A percentile compares a stretch with the other conserved stretches of the same genome.
Conservation (phyloP, 2,797 vertebrate species). For the Jordanella pulchra region DNA sequence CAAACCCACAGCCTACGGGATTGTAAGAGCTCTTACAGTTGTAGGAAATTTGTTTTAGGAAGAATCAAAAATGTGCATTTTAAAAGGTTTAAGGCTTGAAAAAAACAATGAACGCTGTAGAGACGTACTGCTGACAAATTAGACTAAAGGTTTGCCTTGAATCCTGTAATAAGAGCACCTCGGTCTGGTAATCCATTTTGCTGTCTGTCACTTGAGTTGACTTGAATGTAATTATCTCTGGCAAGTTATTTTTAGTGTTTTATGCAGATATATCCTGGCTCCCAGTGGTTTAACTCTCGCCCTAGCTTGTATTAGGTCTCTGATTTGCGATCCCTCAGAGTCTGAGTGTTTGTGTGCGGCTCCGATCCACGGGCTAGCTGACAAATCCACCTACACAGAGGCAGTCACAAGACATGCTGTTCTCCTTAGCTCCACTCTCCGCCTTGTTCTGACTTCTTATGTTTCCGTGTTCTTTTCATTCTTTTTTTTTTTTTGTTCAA, state of each 20-base stretch:
- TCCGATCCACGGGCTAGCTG: conserved; percentile 47
- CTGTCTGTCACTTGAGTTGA: neutral
- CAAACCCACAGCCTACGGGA: neutral
- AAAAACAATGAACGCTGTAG: neutral
- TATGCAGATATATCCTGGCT: neutral
- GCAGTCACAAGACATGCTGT: conserved; percentile 50
- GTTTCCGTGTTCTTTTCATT: neutral
- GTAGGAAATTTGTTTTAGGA: neutral
- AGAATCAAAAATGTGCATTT: conserved; percentile 21
- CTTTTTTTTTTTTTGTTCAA: neutral
- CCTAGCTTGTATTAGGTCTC: neutral
- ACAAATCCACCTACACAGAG: conserved; percentile 61
- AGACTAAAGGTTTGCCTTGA: neutral
- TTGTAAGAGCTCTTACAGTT: neutral
- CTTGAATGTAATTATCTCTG: neutral
- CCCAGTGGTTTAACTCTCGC: neutral
- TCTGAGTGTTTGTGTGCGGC: conserved; percentile 16
- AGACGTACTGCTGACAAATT: neutral
- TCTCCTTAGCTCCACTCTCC: conserved; percentile 18
- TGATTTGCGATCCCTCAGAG: neutral
- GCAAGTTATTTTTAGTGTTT: neutral
- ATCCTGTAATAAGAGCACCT: conserved; percentile 1
- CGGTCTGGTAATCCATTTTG: neutral
- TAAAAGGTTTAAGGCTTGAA: neutral
- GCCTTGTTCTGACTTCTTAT: conserved; percentile 6